Evolutionary conservation across 2,113 vertebrate species (phyloP), one percentile per base, ranked within the genome.

Genomic region (Rhombomys opimus): DNA sequence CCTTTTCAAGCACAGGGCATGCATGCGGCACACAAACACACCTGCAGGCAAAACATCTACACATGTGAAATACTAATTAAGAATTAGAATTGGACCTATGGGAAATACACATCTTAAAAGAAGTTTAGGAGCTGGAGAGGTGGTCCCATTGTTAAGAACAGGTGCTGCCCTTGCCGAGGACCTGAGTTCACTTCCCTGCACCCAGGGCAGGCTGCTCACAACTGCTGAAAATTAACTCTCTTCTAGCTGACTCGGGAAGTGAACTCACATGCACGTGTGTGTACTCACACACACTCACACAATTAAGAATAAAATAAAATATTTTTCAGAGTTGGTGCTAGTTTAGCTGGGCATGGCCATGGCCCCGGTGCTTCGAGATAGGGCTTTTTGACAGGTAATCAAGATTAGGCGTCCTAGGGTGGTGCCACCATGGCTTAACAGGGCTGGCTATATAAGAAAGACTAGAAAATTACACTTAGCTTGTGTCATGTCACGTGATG

Each of bases 71-170:
- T 35, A 12, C 67, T 52, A 70, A 70, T 54, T 14, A 41, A 15
- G n/a, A 41, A 61, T 41, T 41, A 41, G 25, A 70, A 25, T 67
- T 78, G 50, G 23, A 20, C 4, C 4, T 89, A 52, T 23, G 61
- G 23, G 78, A 80, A 23, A 77, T 72, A 76, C 59, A 10, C 68
- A 92, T 65, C 72, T 93, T 70, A 32, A 84, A 93, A 92, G 85
- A 77, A 14, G 12, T 67, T 78, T 52, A 38, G 46, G 59, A 57
- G 13, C n/a, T 41, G 10, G n/a, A 17, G 15, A 25, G n/a, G 8
- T 27, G 23, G 22, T 27, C 14, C 54, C 22, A 8, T 18, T 30
- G 59, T 15, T 59, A 30, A 63, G 59, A 84, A 0, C 81, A 85
- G 7, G 25, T 7, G 15, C 38, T 46, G 4, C 13, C 41, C 59